Percentiles rank a stretch among this genome's conserved stretches.
Conservation (phyloP, 2,113 vertebrate genomes). For the Istiophorus platypterus region DNA sequence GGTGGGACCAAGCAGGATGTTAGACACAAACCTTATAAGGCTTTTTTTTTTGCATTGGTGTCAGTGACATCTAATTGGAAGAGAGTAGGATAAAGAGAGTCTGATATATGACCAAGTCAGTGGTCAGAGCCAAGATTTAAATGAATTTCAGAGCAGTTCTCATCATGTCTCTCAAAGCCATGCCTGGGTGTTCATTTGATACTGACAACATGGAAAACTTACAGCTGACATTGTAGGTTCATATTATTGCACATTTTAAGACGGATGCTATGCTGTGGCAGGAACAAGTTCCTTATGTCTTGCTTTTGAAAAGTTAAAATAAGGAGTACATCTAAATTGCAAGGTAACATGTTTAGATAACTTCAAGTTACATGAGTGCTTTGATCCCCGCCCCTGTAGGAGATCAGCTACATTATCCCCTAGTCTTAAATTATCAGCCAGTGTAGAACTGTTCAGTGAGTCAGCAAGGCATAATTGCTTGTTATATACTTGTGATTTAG, state of each 20-base stretch:
- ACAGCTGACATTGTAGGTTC: neutral
- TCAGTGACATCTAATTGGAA: slow-evolving; percentile 10
- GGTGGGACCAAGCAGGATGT: slow-evolving; percentile 12
- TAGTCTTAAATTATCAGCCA: slow-evolving; percentile 30
- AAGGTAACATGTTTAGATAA: neutral
- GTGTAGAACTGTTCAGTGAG: slow-evolving; percentile 4
- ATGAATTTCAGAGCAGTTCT: neutral
- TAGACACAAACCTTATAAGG: slow-evolving; percentile 38
- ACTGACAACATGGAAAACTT: neutral
- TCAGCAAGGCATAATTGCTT: slow-evolving; percentile 2
- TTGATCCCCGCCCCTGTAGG: slow-evolving; percentile 1
- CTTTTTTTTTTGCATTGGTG: slow-evolving; percentile 1
- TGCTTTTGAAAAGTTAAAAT: neutral
- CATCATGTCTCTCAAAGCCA: neutral
- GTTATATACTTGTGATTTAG: neutral
- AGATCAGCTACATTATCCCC: neutral
- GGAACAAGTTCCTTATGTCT: neutral
- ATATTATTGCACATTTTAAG: neutral
- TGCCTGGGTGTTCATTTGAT: neutral
- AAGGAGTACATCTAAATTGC: neutral
- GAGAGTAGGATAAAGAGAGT: neutral
- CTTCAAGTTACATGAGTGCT: neutral
- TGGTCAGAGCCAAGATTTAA: neutral
- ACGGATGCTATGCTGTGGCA: neutral
- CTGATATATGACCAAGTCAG: neutral